These are phyloP conservation scores for Parazoanthus swiftii DNA, from an alignment of 92 coral and sea anemone species.

Conservation along the genomic window DNA sequence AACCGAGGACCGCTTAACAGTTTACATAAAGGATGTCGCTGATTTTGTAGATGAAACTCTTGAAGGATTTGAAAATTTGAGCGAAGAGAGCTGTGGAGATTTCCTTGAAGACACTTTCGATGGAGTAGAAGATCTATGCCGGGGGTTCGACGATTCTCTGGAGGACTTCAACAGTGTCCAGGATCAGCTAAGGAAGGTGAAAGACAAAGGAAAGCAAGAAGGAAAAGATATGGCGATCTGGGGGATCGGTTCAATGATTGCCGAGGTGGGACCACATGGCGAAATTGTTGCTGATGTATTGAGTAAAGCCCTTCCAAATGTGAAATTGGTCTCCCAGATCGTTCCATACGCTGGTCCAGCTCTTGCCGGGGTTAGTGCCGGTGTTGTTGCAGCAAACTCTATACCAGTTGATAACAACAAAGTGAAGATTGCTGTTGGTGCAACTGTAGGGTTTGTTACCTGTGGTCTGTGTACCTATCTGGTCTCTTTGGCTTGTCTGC, in stretches of 20 bases:
- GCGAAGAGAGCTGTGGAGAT: slow-evolving; percentile 16
- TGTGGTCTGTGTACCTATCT: not conserved
- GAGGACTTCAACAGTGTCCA: not conserved
- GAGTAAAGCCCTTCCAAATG: not conserved
- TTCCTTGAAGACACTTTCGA: not conserved
- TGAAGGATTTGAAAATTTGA: slow-evolving; percentile 1
- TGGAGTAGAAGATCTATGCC: not conserved
- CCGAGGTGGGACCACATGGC: not conserved
- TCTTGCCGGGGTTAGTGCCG: not conserved
- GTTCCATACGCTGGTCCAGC: not conserved
- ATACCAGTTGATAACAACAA: not conserved
- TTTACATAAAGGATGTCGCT: not conserved
- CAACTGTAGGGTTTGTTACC: not conserved
- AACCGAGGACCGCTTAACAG: not conserved
- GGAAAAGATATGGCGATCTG: not conserved
- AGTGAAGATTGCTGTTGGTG: not conserved
- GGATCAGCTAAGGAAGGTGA: not conserved
- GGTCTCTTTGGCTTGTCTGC: not conserved
- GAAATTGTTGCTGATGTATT: not conserved
- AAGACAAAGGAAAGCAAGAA: not conserved
- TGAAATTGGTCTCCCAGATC: not conserved
- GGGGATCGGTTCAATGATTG: not conserved
- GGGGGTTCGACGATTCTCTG: not conserved
- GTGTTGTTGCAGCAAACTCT: not conserved
- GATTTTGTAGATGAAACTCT: slow-evolving; percentile 5